Evolutionary conservation across 2,113 vertebrate genomes (phyloP).

Genomic region (Callipepla squamata): DNA sequence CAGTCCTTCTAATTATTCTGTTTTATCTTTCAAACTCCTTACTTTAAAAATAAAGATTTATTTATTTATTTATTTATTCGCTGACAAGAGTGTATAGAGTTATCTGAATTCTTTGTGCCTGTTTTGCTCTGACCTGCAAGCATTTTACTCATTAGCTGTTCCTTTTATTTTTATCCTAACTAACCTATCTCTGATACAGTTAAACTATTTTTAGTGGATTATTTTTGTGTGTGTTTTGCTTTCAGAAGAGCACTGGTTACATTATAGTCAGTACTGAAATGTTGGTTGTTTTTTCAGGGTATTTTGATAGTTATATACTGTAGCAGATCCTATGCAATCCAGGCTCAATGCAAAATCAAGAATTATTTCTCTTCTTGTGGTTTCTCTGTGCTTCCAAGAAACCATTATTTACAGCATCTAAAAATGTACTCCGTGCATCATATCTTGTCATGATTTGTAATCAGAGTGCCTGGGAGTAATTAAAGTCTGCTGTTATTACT

Average conservation of each 20-base stretch:
- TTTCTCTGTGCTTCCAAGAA: neutral
- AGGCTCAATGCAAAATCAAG: neutral
- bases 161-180: neutral
- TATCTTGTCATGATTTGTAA: neutral
- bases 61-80: neutral
- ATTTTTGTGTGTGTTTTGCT: neutral
- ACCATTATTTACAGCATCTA: neutral
- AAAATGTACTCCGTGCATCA: neutral
- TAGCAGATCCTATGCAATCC: neutral
- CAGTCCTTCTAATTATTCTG: neutral
- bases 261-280: neutral
- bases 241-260: neutral
- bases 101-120: neutral
- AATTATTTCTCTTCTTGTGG: neutral
- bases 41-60: neutral
- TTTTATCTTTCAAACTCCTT: neutral
- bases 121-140: neutral
- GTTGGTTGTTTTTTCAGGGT: neutral
- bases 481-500: neutral
- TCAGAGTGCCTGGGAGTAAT: neutral
- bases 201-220: neutral
- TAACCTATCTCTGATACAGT: neutral
- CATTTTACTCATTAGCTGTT: neutral
- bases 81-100: neutral
- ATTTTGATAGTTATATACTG: neutral